Base-by-base conservation (phyloP, 2,797 vertebrate genomes). In the Acipenser oxyrinchus region DNA sequence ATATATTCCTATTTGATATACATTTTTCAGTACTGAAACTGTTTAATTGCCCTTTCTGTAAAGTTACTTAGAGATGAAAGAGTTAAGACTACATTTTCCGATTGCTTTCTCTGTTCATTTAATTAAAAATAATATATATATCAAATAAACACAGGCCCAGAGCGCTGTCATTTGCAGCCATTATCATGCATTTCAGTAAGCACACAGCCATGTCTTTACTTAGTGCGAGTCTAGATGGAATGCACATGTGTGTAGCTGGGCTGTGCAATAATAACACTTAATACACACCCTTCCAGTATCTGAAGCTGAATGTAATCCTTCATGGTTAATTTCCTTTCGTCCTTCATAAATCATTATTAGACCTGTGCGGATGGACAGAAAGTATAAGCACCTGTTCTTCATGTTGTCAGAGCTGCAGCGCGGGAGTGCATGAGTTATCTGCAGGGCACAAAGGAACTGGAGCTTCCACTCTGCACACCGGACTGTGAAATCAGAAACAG, bases 401-500 rank as follows among this genome's bases (percentile, higher is more conserved):
- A 79, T 75, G 11, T 50, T 78, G 73, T 78, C 66, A 62, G 68
- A 37, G 23, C 23, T 37, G 23, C 23, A 37, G 23, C 23, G 2
- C 23, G 23, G n/a, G n/a, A 37, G 23, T 37, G n/a, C 1, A 18
- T 18, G 15, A 18, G 15, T 18, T 37, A 37, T 37, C 23, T 37
- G 23, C 23, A 4, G 23, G 23, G 23, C 23, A 37, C 23, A 4
- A 37, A 37, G 23, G 23, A 37, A 37, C 23, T 37, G 23, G 23
- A 37, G 23, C 23, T 37, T 37, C 23, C 23, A 37, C 23, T 37
- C 68, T 66, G 73, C 64, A 52, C 60, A n/a, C 12, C 15, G 73
- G 72, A 72, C 79, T 79, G 83, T 88, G 78, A 89, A 88, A 90
- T 87, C 75, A 81, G 82, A 88, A 88, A 74, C 87, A 89, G 84